Evolutionary conservation across 2,113 vertebrate genomes (phyloP), one percentile per base, ranked within the genome.

Genomic region (Pluvialis apricaria): DNA sequence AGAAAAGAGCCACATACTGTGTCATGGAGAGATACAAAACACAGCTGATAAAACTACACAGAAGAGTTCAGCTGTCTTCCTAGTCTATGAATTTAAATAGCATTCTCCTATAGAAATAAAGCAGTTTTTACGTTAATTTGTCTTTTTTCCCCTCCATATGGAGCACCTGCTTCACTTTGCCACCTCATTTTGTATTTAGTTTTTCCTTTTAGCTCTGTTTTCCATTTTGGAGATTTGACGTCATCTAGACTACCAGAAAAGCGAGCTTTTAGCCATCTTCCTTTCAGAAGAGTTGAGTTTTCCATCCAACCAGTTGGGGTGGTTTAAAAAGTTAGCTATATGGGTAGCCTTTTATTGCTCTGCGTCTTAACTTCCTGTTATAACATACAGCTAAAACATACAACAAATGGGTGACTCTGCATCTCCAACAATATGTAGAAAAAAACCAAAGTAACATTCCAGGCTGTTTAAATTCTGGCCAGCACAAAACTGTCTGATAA

Each of bases 11-110:
- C 61, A 57, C 47, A 51, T 82, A 95, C 91, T 93, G 75, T 92
- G 91, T 91, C 94, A 85, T 36, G 73, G 73, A 93, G 71, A 91
- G 73, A 96, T 76, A 94, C 73, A 96, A 91, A 81, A 94, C 92
- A 89, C 90, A 94, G 91, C 90, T 92, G 76, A 93, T 91, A 92
- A 94, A 95, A 96, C 89, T 57, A 77, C 80, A 88, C 76, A 69
- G 55, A 91, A 88, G 88, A 95, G 79, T 91, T 95, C 93, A 80
- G 82, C 84, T 76, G 80, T 80, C 79, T 86, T 91, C 80, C 52
- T 31, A 40, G 60, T 42, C 55, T 73, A 82, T 34, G 78, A 95
- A 91, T 94, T 94, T 72, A 75, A 89, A 78, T 26, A 77, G 57
- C 44, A 78, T 69, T 92, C 77, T 75, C 80, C 55, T 82, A 92